Evolutionary conservation across 2,888 invertebrate genomes (phyloP).

Genomic region (Siphonodentalium dalli): DNA sequence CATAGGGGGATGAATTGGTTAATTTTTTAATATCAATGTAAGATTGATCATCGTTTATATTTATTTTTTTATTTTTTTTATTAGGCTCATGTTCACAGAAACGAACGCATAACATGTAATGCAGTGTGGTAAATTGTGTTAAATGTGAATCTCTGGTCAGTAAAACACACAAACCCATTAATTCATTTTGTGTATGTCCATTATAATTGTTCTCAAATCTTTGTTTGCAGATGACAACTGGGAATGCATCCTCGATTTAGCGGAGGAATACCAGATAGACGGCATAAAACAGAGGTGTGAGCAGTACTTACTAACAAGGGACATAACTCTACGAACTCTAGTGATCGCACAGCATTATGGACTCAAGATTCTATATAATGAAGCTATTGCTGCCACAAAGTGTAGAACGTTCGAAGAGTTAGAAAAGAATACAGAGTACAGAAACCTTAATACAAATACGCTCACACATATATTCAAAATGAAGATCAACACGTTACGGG

Average conservation of each 20-base stretch:
- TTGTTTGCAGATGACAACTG: constrained; percentile 61
- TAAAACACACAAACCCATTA: no score
- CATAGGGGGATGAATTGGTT: no score
- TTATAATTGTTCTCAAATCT: not conserved
- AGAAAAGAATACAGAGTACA: constrained; percentile 39
- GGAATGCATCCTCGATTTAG: constrained; percentile 62
- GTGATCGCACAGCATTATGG: constrained; percentile 47
- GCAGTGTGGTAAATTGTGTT: no score
- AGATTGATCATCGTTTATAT: no score
- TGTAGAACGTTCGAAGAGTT: constrained; percentile 47
- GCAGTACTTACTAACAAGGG: constrained; percentile 53
- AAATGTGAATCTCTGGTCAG: no score
- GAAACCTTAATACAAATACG: constrained; percentile 41
- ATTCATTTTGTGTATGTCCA: no score
- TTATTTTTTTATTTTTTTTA: no score
- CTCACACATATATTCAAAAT: constrained; percentile 43
- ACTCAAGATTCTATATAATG: constrained; percentile 38
- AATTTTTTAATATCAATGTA: no score
- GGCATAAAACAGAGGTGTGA: constrained; percentile 64
- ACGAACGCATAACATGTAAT: no score
- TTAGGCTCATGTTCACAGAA: no score
- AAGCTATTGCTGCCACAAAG: constrained; percentile 47
- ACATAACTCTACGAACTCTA: constrained; percentile 49
- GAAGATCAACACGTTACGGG: constrained; percentile 35
- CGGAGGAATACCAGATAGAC: constrained; percentile 64